Base-by-base conservation (phyloP, 1,140 invertebrate genomes). In the Lordiphosa collinella region DNA sequence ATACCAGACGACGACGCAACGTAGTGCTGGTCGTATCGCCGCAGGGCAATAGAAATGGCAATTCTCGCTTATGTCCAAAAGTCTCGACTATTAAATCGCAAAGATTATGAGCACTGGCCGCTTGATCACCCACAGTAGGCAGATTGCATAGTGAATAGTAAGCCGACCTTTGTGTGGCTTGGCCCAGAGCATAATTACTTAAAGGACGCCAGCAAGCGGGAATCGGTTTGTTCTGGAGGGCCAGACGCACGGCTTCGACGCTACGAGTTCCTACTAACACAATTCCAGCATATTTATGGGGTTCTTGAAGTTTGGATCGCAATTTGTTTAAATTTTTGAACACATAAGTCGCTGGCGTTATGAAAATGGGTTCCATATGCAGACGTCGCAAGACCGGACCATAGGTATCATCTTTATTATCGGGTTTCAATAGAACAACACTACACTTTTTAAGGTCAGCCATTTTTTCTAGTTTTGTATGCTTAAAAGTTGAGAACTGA, bases 31-130 rank as follows among this genome's bases (percentile, higher is more conserved):
- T 86, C 13, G 90, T 57, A 56, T 89, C 90, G 2, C 90, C 90
- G 63, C 90, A 90, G 1, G 90, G 90, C 47, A 90, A 90, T 1
- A 91, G 71, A 51, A 91, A 89, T 34, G 86, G 90, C 4, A 68
- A 58, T 36, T 51, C 51, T 36, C 10, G 47, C n/a, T 58, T 89
- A 0, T 59, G 68, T 5, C 69, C 68, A 5, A 76, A 90, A 12
- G 90, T 90, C 18, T 86, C 71, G 3, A 80, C 34, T 36, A 91
- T 90, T 4, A 89, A 60, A 44, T 89, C 87, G 5, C 89, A 88
- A n/a, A 91, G 69, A 43, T 89, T 90, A 49, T 89, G 79, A 14
- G 88, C 89, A 73, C 88, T 91, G 1, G 89, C 87, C 16, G 89
- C 75, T 7, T 76, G 69, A 4, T 68, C 67, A 0, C 90, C 90